Percentiles rank a stretch among this genome's conserved stretches.
phyloP scores from a whole-genome alignment of 1,140 invertebrate genomes.

The Dolichoris vasculosae region DNA sequence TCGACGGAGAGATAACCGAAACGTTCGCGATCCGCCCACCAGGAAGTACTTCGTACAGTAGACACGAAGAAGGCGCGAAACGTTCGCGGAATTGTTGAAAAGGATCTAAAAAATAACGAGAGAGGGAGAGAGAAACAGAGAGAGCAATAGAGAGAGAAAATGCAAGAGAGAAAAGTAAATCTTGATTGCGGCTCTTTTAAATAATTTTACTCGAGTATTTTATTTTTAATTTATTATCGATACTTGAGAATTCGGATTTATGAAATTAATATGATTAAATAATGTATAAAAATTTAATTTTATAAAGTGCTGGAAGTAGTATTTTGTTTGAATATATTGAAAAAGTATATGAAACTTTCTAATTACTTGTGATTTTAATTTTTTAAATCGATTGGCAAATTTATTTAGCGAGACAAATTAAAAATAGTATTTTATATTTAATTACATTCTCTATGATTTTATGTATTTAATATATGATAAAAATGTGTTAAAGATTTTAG shows the following conservation, averaged over 20 bases:
- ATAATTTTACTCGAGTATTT: not conserved
- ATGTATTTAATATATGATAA: no score
- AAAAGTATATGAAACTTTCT: not conserved
- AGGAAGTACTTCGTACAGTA: not conserved
- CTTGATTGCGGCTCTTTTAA: not conserved
- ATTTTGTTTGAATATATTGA: not conserved
- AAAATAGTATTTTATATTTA: not conserved
- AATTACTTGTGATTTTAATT: not conserved
- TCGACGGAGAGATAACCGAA: constrained; percentile 26
- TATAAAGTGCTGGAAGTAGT: not conserved
- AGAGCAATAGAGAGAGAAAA: not conserved
- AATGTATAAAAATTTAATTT: not conserved
- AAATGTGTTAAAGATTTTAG: no score
- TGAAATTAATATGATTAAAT: not conserved
- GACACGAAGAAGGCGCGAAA: not conserved
- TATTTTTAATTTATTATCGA: no score
- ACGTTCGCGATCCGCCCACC: not conserved
- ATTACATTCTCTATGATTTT: not conserved
- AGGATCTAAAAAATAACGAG: not conserved
- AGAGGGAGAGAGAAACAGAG: not conserved
- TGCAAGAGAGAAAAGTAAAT: not conserved
- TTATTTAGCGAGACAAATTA: not conserved
- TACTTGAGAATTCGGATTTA: no score
- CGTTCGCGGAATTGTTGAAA: constrained; percentile 33
- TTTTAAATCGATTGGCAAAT: not conserved